Percentiles rank a stretch among this genome's conserved stretches.
Evolutionary conservation across 2,888 invertebrate genomes (phyloP).

Genomic region (Zaprionus obscuricornis): DNA sequence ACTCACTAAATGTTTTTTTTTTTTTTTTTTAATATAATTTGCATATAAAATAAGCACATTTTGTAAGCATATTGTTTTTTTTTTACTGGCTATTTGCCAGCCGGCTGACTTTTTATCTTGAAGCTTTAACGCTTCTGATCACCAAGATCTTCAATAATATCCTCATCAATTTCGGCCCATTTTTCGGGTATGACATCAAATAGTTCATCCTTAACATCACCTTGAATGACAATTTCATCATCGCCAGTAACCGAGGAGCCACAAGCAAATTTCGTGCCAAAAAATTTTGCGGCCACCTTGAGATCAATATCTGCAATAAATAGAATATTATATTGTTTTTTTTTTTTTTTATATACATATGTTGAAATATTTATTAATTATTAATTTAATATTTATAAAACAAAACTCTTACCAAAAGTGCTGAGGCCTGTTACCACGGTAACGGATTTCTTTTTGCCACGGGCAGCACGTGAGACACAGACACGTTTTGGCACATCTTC

Average conservation of each 20-base stretch:
- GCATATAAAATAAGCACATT: constrained; percentile 67
- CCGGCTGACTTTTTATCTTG: background rate
- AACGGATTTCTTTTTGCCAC: constrained; percentile 99
- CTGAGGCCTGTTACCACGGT: constrained; percentile 98
- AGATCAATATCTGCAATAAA: constrained; percentile 96
- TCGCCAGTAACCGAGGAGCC: constrained; percentile 99
- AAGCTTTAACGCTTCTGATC: constrained; percentile 93
- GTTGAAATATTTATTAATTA: no score
- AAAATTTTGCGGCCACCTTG: constrained; percentile 98
- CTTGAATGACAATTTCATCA: constrained; percentile 99
- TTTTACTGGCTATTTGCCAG: constrained; percentile 8
- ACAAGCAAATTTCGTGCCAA: constrained; percentile 98
- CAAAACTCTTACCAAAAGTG: constrained; percentile 91
- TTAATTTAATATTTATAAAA: background rate
- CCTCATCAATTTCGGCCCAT: constrained; percentile 98
- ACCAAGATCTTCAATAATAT: constrained; percentile 95
- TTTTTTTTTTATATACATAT: no score
- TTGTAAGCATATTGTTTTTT: constrained; percentile 19
- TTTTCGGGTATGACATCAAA: constrained; percentile 99
- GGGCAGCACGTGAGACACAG: constrained; percentile 93
- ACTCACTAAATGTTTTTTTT: no score
- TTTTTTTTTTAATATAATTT: constrained; percentile 79
- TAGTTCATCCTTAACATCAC: constrained; percentile 98
- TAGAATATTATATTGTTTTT: no score
- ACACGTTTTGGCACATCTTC: constrained; percentile 94